A percentile compares a stretch with the other conserved stretches of the same genome.
phyloP scores from a whole-genome alignment of 2,888 invertebrate genomes.

The Torymus texanus region DNA sequence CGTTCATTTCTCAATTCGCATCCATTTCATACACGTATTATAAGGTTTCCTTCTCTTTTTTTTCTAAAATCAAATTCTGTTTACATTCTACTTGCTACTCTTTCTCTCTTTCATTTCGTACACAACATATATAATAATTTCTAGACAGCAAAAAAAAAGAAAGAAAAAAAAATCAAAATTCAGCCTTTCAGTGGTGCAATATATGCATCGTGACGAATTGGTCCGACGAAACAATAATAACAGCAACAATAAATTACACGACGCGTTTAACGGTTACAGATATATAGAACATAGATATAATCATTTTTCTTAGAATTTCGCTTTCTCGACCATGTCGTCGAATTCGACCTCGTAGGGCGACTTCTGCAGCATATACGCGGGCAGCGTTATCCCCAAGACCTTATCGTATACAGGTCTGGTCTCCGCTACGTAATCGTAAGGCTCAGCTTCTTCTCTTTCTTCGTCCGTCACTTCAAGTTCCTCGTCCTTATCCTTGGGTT shows the following conservation, averaged over 20 bases:
- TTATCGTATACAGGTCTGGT: conserved; percentile 82
- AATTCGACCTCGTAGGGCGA: conserved; percentile 83
- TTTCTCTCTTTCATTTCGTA: too few species aligned
- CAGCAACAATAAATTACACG: background rate
- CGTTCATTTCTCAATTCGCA: too few species aligned
- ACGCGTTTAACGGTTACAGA: too few species aligned
- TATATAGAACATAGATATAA: background rate
- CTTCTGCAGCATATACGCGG: conserved; percentile 82
- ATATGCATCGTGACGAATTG: too few species aligned
- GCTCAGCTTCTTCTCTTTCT: conserved; percentile 63
- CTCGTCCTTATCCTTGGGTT: conserved; percentile 66
- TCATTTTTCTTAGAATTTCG: conserved; percentile 17
- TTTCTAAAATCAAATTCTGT: too few species aligned
- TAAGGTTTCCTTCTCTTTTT: too few species aligned
- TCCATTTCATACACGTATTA: too few species aligned
- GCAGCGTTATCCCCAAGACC: conserved; percentile 80
- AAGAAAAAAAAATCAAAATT: too few species aligned
- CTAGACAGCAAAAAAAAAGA: too few species aligned
- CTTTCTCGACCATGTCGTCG: conserved; percentile 76
- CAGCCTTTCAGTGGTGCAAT: too few species aligned
- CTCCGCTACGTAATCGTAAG: conserved; percentile 78
- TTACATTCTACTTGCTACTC: too few species aligned
- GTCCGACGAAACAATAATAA: conserved; percentile 14
- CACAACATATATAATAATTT: too few species aligned
- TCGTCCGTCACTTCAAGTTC: conserved; percentile 52